Conservation (phyloP, 2,113 vertebrate genomes). For the Amblyopsis rosae region DNA sequence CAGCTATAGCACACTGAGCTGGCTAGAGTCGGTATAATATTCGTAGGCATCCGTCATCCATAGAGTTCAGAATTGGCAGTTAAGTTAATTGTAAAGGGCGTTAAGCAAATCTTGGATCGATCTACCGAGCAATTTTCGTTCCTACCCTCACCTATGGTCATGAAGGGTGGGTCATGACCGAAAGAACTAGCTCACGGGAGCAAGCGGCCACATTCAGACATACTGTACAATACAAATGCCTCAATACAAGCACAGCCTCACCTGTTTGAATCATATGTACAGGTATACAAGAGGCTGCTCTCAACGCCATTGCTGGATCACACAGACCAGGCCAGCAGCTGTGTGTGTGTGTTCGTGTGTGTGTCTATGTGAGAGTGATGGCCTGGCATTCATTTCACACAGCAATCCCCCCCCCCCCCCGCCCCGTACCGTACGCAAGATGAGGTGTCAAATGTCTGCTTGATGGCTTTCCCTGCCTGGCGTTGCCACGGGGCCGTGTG, state of each 20-base stretch:
- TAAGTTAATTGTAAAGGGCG: too few species aligned
- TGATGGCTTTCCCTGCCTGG: constrained; percentile 66
- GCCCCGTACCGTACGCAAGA: constrained; percentile 53
- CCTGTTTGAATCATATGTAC: constrained; percentile 14
- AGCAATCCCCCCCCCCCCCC: constrained; percentile 59
- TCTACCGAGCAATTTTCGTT: too few species aligned
- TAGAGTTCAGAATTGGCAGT: too few species aligned
- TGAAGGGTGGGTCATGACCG: too few species aligned
- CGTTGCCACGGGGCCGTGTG: constrained; percentile 20
- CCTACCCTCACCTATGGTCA: too few species aligned
- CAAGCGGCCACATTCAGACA: too few species aligned
- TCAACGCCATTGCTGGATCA: constrained; percentile 12
- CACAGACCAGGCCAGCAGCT: not conserved
- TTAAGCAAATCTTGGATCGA: too few species aligned
- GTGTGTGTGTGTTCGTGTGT: not conserved
- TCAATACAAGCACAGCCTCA: not conserved
- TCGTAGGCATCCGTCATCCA: constrained; percentile 7
- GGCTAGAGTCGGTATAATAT: constrained; percentile 17
- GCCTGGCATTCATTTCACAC: constrained; percentile 65
- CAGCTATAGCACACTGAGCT: constrained; percentile 5
- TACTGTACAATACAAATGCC: too few species aligned
- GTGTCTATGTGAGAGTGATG: constrained; percentile 45
- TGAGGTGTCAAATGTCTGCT: constrained; percentile 74
- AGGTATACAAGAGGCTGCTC: constrained; percentile 12
- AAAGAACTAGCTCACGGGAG: too few species aligned